Conservation (phyloP, 2,888 invertebrate species). For the Hirtodrosophila confusa region DNA sequence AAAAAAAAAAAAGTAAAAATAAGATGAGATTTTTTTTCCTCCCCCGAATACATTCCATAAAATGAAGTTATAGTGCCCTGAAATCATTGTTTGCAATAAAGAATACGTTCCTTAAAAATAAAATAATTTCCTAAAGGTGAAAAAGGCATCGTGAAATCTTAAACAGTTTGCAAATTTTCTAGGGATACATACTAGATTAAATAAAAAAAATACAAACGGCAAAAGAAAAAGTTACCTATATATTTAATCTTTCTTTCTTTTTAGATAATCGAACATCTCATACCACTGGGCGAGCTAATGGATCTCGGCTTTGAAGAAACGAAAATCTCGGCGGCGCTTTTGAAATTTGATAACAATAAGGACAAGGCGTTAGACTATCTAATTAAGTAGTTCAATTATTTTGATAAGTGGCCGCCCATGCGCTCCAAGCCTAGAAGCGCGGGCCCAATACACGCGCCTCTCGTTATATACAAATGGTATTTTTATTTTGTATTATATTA, state of each 20-base stretch:
- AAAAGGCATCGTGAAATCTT: too few relatives aligned
- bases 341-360: slow-evolving; percentile 91
- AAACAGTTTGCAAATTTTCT: too few relatives aligned
- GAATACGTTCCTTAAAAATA: too few relatives aligned
- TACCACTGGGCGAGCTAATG: slow-evolving; percentile 90
- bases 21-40: too few relatives aligned
- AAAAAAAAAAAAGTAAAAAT: too few relatives aligned
- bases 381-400: slow-evolving; percentile 87
- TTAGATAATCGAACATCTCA: slow-evolving; percentile 92
- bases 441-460: slow-evolving; percentile 33
- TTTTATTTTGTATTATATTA: slow-evolving; percentile 33
- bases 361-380: slow-evolving; percentile 94
- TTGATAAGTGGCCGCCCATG: slow-evolving; percentile 37
- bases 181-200: background rate
- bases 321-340: slow-evolving; percentile 89
- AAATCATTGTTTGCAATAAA: too few relatives aligned
- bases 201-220: background rate
- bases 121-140: too few relatives aligned
- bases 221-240: background rate
- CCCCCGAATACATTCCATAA: too few relatives aligned
- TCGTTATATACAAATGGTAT: slow-evolving; percentile 33
- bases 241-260: background rate
- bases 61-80: too few relatives aligned
- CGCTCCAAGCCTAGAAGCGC: slow-evolving; percentile 16
- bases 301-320: slow-evolving; percentile 93